Evolutionary conservation across 2,888 invertebrate species (phyloP).

Genomic region (Hipparchia sbordonii): DNA sequence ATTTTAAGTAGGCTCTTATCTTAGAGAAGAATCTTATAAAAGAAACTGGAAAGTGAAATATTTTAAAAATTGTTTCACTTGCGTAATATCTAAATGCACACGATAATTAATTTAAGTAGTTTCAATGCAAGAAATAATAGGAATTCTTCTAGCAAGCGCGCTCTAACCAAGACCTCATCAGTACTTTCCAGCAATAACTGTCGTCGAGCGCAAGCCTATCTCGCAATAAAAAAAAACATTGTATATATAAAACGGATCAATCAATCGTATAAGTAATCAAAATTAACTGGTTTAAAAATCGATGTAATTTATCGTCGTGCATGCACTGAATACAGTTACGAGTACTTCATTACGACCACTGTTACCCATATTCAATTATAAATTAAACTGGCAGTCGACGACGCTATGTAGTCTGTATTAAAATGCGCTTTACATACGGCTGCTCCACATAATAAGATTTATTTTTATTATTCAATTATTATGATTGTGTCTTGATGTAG

Average conservation of each 20-base stretch:
- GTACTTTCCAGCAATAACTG: no score
- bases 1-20: no score
- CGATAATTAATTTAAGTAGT: no score
- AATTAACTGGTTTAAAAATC: constrained; percentile 37
- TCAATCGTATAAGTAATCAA: constrained; percentile 20
- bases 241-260: background rate
- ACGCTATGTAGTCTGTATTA: constrained; percentile 6
- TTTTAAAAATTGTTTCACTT: no score
- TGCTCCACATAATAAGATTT: background rate
- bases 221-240: background rate
- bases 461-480: background rate
- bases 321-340: constrained; percentile 11
- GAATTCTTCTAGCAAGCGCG: no score
- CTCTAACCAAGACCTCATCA: no score
- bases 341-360: background rate
- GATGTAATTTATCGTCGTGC: constrained; percentile 31
- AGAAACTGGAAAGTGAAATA: no score
- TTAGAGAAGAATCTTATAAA: no score
- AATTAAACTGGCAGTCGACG: constrained; percentile 9
- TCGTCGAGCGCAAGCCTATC: no score
- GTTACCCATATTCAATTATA: constrained; percentile 4
- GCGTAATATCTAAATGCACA: no score
- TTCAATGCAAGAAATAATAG: no score
- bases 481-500: no score
- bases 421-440: background rate